Percentiles rank a stretch among this genome's conserved stretches.
Evolutionary conservation across 2,113 vertebrate species (phyloP).

Genomic region (Hipposideros armiger): DNA sequence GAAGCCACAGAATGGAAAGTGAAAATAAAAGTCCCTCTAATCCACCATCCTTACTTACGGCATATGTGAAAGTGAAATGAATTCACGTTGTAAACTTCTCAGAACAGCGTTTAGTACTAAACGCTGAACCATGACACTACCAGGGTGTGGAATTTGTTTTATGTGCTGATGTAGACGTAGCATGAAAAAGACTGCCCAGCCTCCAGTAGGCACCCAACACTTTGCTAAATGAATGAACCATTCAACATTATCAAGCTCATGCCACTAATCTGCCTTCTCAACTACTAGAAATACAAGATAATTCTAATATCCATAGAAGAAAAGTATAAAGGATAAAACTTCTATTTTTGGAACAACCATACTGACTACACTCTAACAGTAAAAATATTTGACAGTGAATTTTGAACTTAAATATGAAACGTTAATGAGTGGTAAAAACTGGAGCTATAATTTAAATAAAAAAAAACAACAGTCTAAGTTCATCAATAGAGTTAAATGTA

Average conservation of each 20-base stretch:
- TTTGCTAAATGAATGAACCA: neutral
- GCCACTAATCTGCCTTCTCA: neutral
- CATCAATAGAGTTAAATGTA: neutral
- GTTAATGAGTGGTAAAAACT: neutral
- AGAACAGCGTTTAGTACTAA: neutral
- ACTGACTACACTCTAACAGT: neutral
- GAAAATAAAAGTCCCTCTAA: neutral
- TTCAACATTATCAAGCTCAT: neutral
- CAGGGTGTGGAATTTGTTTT: neutral
- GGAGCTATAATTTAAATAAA: neutral
- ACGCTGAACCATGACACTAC: rapidly evolving
- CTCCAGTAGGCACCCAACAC: neutral
- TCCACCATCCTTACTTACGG: neutral
- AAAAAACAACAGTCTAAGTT: constrained; percentile 1
- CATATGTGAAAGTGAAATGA: neutral
- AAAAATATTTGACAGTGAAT: neutral
- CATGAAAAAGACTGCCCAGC: neutral
- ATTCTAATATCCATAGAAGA: neutral
- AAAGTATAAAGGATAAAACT: neutral
- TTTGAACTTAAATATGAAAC: constrained; percentile 9
- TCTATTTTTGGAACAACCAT: neutral
- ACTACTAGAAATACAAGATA: neutral
- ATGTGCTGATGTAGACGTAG: rapidly evolving
- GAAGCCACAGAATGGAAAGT: neutral
- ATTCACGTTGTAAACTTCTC: neutral